Percentiles rank a stretch among this genome's conserved stretches.
Evolutionary conservation across 2,113 vertebrate genomes (phyloP).

Genomic region (Myodes glareolus): DNA sequence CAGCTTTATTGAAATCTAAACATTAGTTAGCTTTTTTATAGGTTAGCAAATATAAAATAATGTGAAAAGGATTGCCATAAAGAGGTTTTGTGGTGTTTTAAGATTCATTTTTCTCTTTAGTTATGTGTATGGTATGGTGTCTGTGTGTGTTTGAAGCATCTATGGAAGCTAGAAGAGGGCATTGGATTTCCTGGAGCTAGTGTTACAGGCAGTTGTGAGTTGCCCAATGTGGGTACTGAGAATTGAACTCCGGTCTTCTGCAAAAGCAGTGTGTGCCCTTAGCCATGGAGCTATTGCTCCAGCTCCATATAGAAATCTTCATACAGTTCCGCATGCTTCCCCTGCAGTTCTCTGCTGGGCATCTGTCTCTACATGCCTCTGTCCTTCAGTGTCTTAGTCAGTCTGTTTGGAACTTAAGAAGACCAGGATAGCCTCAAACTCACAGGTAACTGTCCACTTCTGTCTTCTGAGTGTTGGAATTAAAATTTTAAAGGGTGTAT

Average conservation of each 20-base stretch:
- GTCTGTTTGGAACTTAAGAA: background rate
- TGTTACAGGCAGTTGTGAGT: background rate
- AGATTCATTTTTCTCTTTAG: background rate
- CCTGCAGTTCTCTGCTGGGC: background rate
- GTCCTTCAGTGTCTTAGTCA: background rate
- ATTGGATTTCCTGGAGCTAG: background rate
- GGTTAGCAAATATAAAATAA: conserved; percentile 42
- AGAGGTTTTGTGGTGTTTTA: background rate
- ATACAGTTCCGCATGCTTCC: background rate
- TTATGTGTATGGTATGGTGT: background rate
- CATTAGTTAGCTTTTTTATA: background rate
- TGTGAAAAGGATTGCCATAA: background rate
- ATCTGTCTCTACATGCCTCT: background rate
- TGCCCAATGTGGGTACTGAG: background rate
- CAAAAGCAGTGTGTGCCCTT: background rate
- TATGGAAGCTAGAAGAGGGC: background rate
- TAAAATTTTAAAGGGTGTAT: background rate
- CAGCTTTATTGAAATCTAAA: conserved; percentile 26
- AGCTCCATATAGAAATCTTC: background rate
- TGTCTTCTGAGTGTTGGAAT: background rate
- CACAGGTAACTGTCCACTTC: background rate
- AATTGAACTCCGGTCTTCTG: background rate
- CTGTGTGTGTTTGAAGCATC: background rate
- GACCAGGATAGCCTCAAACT: background rate
- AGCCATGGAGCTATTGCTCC: background rate